A percentile compares a stretch with the other conserved stretches of the same genome.
These are phyloP conservation scores for Stictonetta naevosa DNA, from an alignment of 2,113 vertebrate genomes.

Conservation along the genomic window DNA sequence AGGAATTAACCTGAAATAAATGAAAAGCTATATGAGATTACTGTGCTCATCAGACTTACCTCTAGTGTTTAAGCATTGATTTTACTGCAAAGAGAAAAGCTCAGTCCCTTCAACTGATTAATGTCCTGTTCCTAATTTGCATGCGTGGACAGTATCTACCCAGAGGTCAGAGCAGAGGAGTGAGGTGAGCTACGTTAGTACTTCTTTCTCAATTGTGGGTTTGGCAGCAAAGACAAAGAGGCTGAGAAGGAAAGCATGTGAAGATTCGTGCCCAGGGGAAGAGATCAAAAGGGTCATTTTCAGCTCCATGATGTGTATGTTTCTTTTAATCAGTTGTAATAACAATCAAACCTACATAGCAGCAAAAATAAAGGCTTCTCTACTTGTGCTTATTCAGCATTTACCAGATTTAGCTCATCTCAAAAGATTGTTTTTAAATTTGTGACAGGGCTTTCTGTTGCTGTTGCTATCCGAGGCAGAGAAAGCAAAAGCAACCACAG, in stretches of 20 bases:
- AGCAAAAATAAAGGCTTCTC: not conserved
- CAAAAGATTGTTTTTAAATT: not conserved
- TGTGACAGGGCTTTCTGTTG: not conserved
- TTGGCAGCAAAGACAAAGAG: not conserved
- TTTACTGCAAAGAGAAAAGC: conserved; percentile 5
- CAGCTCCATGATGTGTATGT: not conserved
- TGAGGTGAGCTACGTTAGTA: not conserved
- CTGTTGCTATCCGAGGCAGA: not conserved
- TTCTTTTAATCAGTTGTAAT: not conserved
- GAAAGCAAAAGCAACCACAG: not conserved
- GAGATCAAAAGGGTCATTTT: not conserved
- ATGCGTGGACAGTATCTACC: not conserved
- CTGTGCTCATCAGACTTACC: conserved; percentile 27
- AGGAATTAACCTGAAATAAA: conserved; percentile 1
- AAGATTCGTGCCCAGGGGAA: not conserved
- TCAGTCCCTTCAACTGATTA: conserved; percentile 13
- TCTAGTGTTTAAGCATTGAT: not conserved
- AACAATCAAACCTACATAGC: not conserved
- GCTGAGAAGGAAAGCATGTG: not conserved
- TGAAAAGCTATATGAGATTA: not conserved
- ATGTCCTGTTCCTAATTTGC: not conserved
- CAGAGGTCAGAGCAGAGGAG: not conserved
- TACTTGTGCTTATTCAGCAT: not conserved
- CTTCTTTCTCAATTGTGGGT: not conserved
- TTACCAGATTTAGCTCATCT: not conserved